Conservation (phyloP, 2,888 invertebrate species). For the Zygogramma bicolorata region DNA sequence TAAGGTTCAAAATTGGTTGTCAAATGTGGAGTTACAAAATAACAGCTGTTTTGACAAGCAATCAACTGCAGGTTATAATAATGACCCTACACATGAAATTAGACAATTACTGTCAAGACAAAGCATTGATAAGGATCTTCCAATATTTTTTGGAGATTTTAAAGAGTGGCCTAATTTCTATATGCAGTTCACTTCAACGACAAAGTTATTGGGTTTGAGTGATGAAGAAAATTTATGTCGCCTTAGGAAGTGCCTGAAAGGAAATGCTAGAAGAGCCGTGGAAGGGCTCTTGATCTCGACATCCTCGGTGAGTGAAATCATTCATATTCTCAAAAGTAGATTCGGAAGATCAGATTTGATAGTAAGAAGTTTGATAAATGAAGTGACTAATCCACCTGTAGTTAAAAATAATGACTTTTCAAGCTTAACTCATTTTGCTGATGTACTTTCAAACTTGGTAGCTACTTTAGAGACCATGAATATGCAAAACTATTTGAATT, state of each 20-base stretch:
- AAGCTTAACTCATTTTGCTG: background rate
- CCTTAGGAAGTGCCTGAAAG: background rate
- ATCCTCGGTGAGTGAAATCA: background rate
- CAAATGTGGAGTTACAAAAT: no score
- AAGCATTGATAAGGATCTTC: background rate
- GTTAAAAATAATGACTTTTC: background rate
- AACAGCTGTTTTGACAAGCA: no score
- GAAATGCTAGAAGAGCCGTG: no score
- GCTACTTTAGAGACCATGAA: background rate
- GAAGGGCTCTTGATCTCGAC: background rate
- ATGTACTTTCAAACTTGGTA: background rate
- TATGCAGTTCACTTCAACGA: no score
- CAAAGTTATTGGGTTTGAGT: background rate
- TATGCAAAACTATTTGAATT: background rate
- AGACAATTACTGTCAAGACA: background rate
- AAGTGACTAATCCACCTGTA: no score
- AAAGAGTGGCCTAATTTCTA: background rate
- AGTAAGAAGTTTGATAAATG: background rate
- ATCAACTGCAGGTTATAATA: background rate
- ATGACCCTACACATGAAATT: background rate
- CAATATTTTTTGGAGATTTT: background rate
- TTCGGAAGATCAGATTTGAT: background rate
- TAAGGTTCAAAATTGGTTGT: no score
- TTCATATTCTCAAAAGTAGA: background rate
- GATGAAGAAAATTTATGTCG: background rate